Evolutionary conservation across 2,797 vertebrate species (phyloP).

Genomic region (Leptodactylus fallax): DNA sequence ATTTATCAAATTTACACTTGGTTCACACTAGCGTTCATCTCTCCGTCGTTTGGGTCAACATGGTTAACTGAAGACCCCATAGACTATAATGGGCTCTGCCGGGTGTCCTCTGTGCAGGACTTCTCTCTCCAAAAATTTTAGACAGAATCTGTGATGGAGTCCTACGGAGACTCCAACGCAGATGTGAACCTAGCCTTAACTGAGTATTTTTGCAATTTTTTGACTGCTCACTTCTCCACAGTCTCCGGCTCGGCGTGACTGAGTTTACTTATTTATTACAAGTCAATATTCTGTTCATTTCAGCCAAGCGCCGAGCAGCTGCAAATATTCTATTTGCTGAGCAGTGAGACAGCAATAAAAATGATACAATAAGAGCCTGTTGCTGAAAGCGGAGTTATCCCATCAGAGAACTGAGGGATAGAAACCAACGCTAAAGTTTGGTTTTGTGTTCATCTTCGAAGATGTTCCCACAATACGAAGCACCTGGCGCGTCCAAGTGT

Average conservation of each 20-base stretch:
- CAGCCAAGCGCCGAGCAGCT: slow-evolving; percentile 10
- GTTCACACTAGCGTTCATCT: too few relatives aligned
- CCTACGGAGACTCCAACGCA: too few relatives aligned
- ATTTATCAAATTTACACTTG: neutral
- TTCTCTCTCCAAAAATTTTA: too few relatives aligned
- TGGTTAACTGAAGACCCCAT: too few relatives aligned
- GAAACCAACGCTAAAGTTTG: neutral
- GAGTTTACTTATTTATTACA: slow-evolving; percentile 3
- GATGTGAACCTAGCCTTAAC: too few relatives aligned
- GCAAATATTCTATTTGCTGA: slow-evolving; percentile 19
- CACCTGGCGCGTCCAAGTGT: slow-evolving; percentile 22
- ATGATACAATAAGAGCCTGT: slow-evolving; percentile 28
- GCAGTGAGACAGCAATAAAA: neutral
- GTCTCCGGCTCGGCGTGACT: neutral
- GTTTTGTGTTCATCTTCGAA: neutral
- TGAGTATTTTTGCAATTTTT: neutral
- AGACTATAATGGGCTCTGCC: too few relatives aligned
- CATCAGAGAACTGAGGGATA: slow-evolving; percentile 10
- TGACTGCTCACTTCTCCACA: too few relatives aligned
- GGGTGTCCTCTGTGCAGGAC: too few relatives aligned
- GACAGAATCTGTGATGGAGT: too few relatives aligned
- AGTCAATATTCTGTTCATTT: slow-evolving; percentile 4
- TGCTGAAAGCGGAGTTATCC: slow-evolving; percentile 13
- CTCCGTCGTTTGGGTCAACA: too few relatives aligned
- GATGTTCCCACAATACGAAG: slow-evolving; percentile 28